Percentiles rank a stretch among this genome's conserved stretches.
These are phyloP conservation scores for Prionailurus bengalensis DNA, from an alignment of 2,113 vertebrate genomes.

Conservation along the genomic window DNA sequence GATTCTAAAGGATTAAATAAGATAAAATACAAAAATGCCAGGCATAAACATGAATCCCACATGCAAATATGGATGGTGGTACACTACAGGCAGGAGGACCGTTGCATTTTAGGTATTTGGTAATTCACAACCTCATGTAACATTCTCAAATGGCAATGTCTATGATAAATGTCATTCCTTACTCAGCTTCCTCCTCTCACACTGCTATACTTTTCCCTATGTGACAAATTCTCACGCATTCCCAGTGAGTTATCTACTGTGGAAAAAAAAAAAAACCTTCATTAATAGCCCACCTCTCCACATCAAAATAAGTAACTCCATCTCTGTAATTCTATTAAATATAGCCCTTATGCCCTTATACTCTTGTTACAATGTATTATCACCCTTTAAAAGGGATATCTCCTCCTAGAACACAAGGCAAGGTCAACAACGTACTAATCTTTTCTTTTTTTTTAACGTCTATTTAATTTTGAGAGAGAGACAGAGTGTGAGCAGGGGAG, in stretches of 20 bases:
- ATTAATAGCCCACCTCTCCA: not conserved
- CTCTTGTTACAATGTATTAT: not conserved
- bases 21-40: slow-evolving; percentile 30
- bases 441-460: too few relatives aligned
- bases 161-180: not conserved
- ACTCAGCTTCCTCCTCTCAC: not conserved
- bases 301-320: not conserved
- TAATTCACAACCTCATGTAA: not conserved
- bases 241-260: not conserved
- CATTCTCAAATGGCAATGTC: slow-evolving; percentile 33
- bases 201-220: not conserved
- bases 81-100: not conserved
- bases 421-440: not conserved
- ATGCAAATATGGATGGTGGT: not conserved
- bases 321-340: slow-evolving; percentile 38
- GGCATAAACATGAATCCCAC: slow-evolving; percentile 42
- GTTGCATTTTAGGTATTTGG: not conserved
- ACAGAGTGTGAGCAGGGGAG: too few relatives aligned
- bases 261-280: not conserved
- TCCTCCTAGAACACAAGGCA: not conserved
- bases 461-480: too few relatives aligned
- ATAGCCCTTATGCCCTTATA: not conserved
- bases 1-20: not conserved
- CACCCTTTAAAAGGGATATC: not conserved
- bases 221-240: not conserved